Percentiles rank a stretch among this genome's conserved stretches.
Conservation (phyloP, 2,888 invertebrate genomes). For the Rugalucina vietnamica region DNA sequence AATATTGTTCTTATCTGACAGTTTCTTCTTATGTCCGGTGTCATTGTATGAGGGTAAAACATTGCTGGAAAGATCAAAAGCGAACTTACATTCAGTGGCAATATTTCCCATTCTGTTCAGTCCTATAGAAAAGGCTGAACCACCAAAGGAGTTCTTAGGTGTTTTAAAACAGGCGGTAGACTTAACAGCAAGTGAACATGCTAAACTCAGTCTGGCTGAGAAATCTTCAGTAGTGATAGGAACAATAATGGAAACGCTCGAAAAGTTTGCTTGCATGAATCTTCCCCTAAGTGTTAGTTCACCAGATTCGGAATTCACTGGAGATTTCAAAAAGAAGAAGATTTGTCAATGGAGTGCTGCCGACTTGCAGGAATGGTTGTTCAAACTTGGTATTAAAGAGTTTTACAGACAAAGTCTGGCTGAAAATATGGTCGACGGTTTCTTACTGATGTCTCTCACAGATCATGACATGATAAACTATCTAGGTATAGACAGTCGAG, state of each 20-base stretch:
- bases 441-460: slow-evolving; percentile 82
- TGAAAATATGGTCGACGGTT: slow-evolving; percentile 82
- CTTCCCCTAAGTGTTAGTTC: slow-evolving; percentile 70
- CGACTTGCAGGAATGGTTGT: slow-evolving; percentile 83
- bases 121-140: slow-evolving; percentile 72
- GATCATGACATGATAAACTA: slow-evolving; percentile 81
- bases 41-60: slow-evolving; percentile 82
- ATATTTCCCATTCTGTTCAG: slow-evolving; percentile 78
- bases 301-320: slow-evolving; percentile 79
- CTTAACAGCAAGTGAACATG: slow-evolving; percentile 67
- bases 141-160: slow-evolving; percentile 72
- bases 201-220: slow-evolving; percentile 79
- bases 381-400: slow-evolving; percentile 81
- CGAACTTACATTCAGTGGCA: slow-evolving; percentile 72
- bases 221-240: slow-evolving; percentile 81
- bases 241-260: slow-evolving; percentile 79
- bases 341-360: slow-evolving; percentile 80
- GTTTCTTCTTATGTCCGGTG: slow-evolving; percentile 81
- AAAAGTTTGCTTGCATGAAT: slow-evolving; percentile 78
- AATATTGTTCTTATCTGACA: slow-evolving; percentile 79
- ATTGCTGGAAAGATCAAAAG: slow-evolving; percentile 76
- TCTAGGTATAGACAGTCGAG: slow-evolving; percentile 81
- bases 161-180: slow-evolving; percentile 74
- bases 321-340: slow-evolving; percentile 80
- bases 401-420: slow-evolving; percentile 82